phyloP scores from a whole-genome alignment of 2,888 invertebrate species.

The Lycocerus yunnanus region DNA sequence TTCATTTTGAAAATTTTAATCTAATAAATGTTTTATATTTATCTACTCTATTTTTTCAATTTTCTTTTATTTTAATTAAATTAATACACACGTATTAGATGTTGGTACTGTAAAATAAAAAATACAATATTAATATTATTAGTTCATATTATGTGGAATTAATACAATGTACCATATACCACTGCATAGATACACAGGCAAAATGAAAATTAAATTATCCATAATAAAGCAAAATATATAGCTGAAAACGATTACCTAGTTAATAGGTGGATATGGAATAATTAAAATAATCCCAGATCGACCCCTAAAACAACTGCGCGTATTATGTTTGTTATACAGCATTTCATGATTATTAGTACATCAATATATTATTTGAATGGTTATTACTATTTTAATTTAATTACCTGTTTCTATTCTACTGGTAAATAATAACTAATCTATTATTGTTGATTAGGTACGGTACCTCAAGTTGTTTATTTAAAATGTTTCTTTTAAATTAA shows the following conservation, averaged over 20 bases:
- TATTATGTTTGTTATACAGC: neutral
- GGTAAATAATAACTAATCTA: neutral
- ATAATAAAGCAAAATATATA: neutral
- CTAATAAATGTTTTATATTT: too few species aligned
- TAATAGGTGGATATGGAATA: neutral
- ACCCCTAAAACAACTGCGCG: neutral
- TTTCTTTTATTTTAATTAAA: neutral
- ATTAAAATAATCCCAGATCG: neutral
- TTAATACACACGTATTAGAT: neutral
- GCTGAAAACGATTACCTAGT: neutral
- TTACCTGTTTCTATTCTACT: neutral
- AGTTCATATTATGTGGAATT: neutral
- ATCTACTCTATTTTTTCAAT: too few species aligned
- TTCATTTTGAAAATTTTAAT: too few species aligned
- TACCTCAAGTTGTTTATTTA: neutral
- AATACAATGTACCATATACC: too few species aligned
- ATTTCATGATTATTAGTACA: neutral
- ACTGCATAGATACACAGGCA: neutral
- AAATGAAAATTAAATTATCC: neutral
- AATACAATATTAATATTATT: neutral
- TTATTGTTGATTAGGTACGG: neutral
- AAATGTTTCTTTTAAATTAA: neutral
- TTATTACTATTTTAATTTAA: neutral
- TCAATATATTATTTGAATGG: neutral
- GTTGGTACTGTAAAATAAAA: neutral